These are phyloP conservation scores for Coracias cyanogaster DNA, from an alignment of 2,797 vertebrate species.

Conservation along the genomic window DNA sequence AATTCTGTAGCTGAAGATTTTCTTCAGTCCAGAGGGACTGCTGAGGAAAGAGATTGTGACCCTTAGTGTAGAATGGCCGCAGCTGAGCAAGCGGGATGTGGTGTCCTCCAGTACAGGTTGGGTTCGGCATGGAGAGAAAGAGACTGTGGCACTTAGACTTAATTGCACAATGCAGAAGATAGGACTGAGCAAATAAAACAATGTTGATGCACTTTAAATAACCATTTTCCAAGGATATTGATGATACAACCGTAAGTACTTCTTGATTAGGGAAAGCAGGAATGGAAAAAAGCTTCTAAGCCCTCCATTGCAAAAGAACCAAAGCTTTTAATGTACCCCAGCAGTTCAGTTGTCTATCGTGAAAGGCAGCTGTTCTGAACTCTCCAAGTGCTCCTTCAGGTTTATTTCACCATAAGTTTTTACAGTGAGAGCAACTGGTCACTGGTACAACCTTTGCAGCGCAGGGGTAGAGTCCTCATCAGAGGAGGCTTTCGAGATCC, in stretches of 20 bases:
- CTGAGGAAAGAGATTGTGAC: neutral
- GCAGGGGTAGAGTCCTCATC: neutral
- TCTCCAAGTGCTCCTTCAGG: neutral
- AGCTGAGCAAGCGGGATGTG: neutral
- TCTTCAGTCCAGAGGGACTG: neutral
- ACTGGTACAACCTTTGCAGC: too few species aligned
- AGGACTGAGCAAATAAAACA: neutral
- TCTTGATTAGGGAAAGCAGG: neutral
- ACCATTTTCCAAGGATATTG: neutral
- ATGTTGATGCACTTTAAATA: neutral
- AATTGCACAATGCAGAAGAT: neutral
- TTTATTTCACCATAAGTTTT: neutral
- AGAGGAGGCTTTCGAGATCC: neutral
- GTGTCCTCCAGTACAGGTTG: neutral
- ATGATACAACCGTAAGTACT: neutral
- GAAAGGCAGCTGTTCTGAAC: neutral
- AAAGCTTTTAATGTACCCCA: neutral
- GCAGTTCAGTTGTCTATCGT: neutral
- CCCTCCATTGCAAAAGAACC: neutral
- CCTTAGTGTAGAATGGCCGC: fast-evolving
- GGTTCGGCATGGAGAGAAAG: neutral
- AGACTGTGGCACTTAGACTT: neutral
- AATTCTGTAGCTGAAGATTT: neutral
- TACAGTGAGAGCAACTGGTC: neutral
- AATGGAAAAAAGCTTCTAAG: neutral